Base-by-base conservation (phyloP, 2,113 vertebrate species). In the Nothobranchius kuhntae region DNA sequence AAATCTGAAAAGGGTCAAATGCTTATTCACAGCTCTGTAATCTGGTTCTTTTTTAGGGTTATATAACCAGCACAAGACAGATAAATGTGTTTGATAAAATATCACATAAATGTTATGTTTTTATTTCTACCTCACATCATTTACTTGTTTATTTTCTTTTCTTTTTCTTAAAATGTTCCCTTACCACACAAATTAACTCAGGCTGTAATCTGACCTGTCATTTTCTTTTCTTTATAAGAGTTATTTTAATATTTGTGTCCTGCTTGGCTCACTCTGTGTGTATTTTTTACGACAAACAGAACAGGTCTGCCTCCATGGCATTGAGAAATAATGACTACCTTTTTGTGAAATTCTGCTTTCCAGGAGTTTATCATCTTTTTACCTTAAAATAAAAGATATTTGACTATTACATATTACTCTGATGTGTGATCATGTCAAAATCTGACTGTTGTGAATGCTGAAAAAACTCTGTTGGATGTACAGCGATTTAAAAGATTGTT, bases 401-500 rank as follows among this genome's bases (percentile, higher is more conserved):
- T 61, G 55, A 75, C 62, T 69, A 85, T 73, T 82, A 81, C 61
- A 82, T 86, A 78, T 53, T 55, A 73, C 40, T n/a, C 65, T 54
- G 63, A 67, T 56, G 64, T 73, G 72, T 58, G 62, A 47, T 50
- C 75, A 62, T 78, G 35, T 69, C 4, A 6, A 65, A 65, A 47
- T 55, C 30, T 71, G 69, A 82, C 59, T 45, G 57, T 61, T 73
- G 68, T 80, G 50, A 65, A 62, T 53, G 71, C 63, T 53, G 53
- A 15, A 51, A 26, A 65, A 68, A 15, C n/a, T 78, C 17, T 81
- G 54, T 72, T 65, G 53, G 70, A 75, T 75, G 54, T 65, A 21
- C n/a, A 62, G 75, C 78, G 74, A 74, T 86, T 85, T 86, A n/a
- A 71, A 57, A 64, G 65, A 75, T 65, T 77, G 42, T 81, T 75